Conservation (phyloP, 2,888 invertebrate species). For the Cephus pulcher region DNA sequence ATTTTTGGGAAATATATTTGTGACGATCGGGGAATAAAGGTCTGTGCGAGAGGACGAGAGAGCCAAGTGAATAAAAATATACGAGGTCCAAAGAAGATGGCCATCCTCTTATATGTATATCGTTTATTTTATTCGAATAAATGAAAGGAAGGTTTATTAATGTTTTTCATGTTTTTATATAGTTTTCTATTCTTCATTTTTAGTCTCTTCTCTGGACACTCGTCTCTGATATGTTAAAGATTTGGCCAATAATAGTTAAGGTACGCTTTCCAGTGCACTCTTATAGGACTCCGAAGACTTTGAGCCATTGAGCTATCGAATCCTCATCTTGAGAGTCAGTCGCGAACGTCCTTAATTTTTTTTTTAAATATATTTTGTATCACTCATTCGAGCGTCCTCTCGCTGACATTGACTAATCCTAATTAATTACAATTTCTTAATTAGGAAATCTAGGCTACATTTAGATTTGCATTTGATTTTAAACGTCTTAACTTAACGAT, state of each 20-base stretch:
- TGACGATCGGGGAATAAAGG: background rate
- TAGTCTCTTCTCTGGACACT: background rate
- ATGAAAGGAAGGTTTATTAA: background rate
- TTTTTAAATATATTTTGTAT: background rate
- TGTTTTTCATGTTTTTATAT: background rate
- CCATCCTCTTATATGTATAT: background rate
- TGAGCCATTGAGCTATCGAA: conserved; percentile 8
- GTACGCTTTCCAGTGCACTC: background rate
- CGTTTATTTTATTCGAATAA: background rate
- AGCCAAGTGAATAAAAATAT: background rate
- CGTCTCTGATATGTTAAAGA: conserved; percentile 56
- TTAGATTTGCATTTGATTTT: conserved; percentile 27
- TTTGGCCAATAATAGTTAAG: conserved; percentile 32
- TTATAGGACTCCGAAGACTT: background rate
- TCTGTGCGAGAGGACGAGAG: background rate
- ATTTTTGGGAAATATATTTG: background rate
- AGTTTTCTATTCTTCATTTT: background rate
- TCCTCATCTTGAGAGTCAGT: conserved; percentile 3
- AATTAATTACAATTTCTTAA: background rate
- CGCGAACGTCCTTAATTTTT: conserved; percentile 3
- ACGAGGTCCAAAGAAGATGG: background rate
- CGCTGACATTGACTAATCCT: background rate
- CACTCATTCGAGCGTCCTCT: background rate
- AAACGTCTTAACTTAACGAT: conserved; percentile 12
- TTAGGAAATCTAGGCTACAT: background rate